Percentiles rank a stretch among this genome's conserved stretches.
phyloP scores from a whole-genome alignment of 2,888 invertebrate species.

The Mythimna vitellina region DNA sequence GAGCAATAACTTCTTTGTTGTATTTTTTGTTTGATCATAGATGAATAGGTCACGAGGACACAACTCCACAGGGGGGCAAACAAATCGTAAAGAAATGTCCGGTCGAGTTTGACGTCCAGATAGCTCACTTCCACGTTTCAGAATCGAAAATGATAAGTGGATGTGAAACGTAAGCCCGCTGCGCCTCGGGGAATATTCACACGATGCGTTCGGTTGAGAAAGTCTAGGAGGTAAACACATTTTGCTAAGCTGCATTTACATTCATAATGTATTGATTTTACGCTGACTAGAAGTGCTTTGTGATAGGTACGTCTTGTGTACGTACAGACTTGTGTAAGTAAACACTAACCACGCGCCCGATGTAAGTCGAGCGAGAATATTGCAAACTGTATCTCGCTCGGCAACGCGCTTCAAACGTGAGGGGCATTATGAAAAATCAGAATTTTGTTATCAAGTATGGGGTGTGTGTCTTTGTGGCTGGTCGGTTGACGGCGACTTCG shows the following conservation, averaged over 20 bases:
- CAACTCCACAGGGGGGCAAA: conserved; percentile 50
- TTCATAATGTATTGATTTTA: conserved; percentile 59
- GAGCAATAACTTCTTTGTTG: conserved; percentile 58
- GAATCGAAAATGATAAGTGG: conserved; percentile 57
- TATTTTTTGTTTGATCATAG: conserved; percentile 55
- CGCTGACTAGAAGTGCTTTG: conserved; percentile 48
- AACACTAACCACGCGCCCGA: conserved; percentile 48
- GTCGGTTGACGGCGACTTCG: conserved; percentile 48
- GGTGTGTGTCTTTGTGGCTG: conserved; percentile 45
- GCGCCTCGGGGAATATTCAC: conserved; percentile 37
- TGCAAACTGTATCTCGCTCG: conserved; percentile 52
- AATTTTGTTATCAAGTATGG: conserved; percentile 47
- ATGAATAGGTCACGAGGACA: conserved; percentile 60
- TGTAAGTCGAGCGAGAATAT: conserved; percentile 51
- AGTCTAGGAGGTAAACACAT: conserved; percentile 42
- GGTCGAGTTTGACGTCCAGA: conserved; percentile 48
- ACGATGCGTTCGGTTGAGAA: conserved; percentile 39
- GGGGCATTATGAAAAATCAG: conserved; percentile 59
- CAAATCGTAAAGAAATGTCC: conserved; percentile 60
- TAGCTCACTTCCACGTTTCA: conserved; percentile 52
- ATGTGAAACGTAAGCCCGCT: conserved; percentile 3
- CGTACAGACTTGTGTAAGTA: conserved; percentile 36
- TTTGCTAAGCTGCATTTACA: conserved; percentile 51
- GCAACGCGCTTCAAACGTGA: conserved; percentile 54
- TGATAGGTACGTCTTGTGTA: conserved; percentile 46